These are phyloP conservation scores for Prionailurus viverrinus DNA, from an alignment of 2,113 vertebrate species.

Conservation along the genomic window DNA sequence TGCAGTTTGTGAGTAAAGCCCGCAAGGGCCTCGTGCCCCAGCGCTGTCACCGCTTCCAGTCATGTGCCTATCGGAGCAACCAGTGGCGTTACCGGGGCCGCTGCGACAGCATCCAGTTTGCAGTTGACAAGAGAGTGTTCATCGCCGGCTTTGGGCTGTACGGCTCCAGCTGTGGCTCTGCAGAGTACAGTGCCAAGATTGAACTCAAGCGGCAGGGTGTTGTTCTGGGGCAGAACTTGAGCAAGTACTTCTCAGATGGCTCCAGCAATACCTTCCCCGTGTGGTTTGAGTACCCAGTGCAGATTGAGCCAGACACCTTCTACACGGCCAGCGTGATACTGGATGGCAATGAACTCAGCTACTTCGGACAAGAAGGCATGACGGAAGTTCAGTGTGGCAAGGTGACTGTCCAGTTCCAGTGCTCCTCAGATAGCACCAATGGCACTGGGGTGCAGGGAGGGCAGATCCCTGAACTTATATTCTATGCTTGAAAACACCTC, in stretches of 20 bases:
- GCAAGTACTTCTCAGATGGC: slow-evolving; percentile 98
- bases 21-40: slow-evolving; percentile 95
- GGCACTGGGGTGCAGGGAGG: slow-evolving; percentile 98
- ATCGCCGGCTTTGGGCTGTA: slow-evolving; percentile 98
- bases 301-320: slow-evolving; percentile 98
- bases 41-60: slow-evolving; percentile 98
- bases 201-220: slow-evolving; percentile 97
- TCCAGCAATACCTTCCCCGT: slow-evolving; percentile 98
- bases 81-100: slow-evolving; percentile 98
- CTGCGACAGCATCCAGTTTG: slow-evolving; percentile 99
- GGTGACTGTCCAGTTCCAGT: slow-evolving; percentile 99
- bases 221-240: slow-evolving; percentile 96
- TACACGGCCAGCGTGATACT: slow-evolving; percentile 98
- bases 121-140: slow-evolving; percentile 97
- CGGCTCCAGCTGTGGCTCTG: slow-evolving; percentile 97
- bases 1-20: slow-evolving; percentile 95
- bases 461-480: slow-evolving; percentile 98
- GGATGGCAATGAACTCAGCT: slow-evolving; percentile 97
- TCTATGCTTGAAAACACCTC: slow-evolving; percentile 92
- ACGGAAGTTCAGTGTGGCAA: slow-evolving; percentile 99
- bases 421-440: slow-evolving; percentile 98
- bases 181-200: slow-evolving; percentile 98
- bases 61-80: slow-evolving; percentile 98
- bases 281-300: slow-evolving; percentile 98
- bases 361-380: slow-evolving; percentile 99